Conservation (phyloP, 2,888 invertebrate genomes). For the Acronicta leporina region DNA sequence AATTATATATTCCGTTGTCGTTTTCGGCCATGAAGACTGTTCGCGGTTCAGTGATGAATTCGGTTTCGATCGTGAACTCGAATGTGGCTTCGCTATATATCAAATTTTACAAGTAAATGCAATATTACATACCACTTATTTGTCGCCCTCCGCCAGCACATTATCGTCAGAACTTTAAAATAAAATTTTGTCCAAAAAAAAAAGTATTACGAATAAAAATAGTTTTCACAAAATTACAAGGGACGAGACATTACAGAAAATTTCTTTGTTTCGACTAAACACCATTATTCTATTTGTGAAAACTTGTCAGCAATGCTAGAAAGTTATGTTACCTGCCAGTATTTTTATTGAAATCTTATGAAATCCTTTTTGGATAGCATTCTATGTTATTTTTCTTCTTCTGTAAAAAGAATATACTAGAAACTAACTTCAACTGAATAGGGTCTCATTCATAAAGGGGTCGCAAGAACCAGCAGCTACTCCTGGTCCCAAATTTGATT, state of each 20-base stretch:
- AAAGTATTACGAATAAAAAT: slow-evolving; percentile 16
- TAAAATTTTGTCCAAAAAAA: slow-evolving; percentile 36
- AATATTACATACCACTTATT: slow-evolving; percentile 33
- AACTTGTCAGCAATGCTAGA: slow-evolving; percentile 1
- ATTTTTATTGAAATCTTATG: background rate
- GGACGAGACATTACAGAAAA: slow-evolving; percentile 42
- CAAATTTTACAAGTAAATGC: no score
- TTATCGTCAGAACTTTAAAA: slow-evolving; percentile 33
- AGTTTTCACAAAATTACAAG: slow-evolving; percentile 25
- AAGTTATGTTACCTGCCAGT: slow-evolving; percentile 10
- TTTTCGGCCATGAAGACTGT: no score
- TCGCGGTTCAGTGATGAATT: no score
- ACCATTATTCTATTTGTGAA: slow-evolving; percentile 34
- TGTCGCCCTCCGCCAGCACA: slow-evolving; percentile 23
- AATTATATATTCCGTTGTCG: no score
- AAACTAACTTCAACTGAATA: no score
- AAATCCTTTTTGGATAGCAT: background rate
- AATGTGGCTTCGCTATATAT: no score
- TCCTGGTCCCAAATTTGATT: no score
- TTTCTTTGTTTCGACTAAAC: slow-evolving; percentile 52
- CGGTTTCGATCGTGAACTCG: no score
- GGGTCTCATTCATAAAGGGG: no score
- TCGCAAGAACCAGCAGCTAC: no score
- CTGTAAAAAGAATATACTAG: no score
- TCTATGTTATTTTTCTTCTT: background rate